Base-by-base conservation (phyloP, 2,888 invertebrate species). In the Drosophila anomelani region DNA sequence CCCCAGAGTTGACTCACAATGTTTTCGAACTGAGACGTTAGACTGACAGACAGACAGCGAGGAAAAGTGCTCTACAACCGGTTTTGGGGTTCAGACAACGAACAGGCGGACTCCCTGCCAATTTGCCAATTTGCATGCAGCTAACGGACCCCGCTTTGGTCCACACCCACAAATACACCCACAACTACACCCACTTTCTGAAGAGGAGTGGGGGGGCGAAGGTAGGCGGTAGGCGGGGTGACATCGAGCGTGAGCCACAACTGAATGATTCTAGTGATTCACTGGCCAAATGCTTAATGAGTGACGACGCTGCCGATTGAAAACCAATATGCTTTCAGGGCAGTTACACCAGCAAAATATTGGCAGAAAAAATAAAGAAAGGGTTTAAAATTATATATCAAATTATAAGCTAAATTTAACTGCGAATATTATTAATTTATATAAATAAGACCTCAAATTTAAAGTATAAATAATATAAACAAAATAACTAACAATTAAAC, bases 221-320 rank as follows among this genome's bases (percentile, higher is more conserved):
- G 75, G 26, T 23, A 54, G 55, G 43, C 51, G 51, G 46, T 20
- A 17, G 51, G 60, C 61, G 68, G 34, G 34, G 4, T 26, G 13
- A 47, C 46, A 69, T 13, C 46, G 56, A 72, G 68, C 68, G 77
- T 88, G 88, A 57, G 81, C 79, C 69, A 77, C 79, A 84, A 86
- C 70, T 81, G 67, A 84, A 86, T 77, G 73, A 32, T 79, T 63
- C 54, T 81, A 79, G 84, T 84, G 89, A 84, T 77, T 84, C 83
- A 84, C 56, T 66, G 76, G 73, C 47, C 64, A 76, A 82, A 83
- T 79, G 67, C 61, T 77, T 77, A 73, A 81, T 81, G 61, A 84
- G 77, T 88, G 77, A 88, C 76, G 72, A 80, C 66, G 69, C 38
- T 32, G 38, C 17, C 8, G 34, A 36, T 41, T 36, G 47, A 47